Conservation (phyloP, 2,113 vertebrate genomes). For the Salvelinus alpinus region DNA sequence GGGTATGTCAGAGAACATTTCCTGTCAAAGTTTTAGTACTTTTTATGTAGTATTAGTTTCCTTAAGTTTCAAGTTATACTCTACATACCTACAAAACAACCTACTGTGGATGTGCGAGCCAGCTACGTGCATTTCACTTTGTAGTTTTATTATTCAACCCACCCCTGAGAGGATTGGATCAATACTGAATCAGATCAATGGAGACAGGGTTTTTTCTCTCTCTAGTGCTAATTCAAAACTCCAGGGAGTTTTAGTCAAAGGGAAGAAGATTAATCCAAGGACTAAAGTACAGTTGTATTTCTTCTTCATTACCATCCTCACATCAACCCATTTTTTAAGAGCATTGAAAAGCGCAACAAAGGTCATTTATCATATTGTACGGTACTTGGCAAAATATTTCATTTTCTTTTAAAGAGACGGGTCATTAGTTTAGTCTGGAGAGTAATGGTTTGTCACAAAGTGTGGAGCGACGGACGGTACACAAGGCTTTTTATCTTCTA, state of each 20-base stretch:
- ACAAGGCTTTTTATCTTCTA: slow-evolving; percentile 53
- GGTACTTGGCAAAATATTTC: slow-evolving; percentile 48
- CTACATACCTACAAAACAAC: too few relatives aligned
- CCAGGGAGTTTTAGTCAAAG: slow-evolving; percentile 21
- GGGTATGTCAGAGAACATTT: slow-evolving; percentile 75
- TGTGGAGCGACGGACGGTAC: slow-evolving; percentile 28
- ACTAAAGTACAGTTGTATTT: slow-evolving; percentile 30
- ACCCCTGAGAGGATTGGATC: slow-evolving; percentile 32
- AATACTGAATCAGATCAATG: not conserved
- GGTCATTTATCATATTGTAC: slow-evolving; percentile 46
- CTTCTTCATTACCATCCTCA: slow-evolving; percentile 32
- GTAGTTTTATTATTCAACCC: slow-evolving; percentile 34
- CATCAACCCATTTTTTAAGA: slow-evolving; percentile 21
- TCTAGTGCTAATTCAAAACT: slow-evolving; percentile 28
- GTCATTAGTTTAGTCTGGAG: slow-evolving; percentile 55
- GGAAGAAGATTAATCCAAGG: slow-evolving; percentile 28
- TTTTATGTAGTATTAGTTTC: not conserved
- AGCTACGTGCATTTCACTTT: too few relatives aligned
- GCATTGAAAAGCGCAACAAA: slow-evolving; percentile 13
- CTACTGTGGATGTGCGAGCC: too few relatives aligned
- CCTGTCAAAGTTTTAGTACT: too few relatives aligned
- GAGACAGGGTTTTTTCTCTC: slow-evolving; percentile 15
- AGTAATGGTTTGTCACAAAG: slow-evolving; percentile 53
- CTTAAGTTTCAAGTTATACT: not conserved
- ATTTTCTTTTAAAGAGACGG: slow-evolving; percentile 51